Evolutionary conservation across 1,140 invertebrate species (phyloP).

Genomic region (Drosophila varians): DNA sequence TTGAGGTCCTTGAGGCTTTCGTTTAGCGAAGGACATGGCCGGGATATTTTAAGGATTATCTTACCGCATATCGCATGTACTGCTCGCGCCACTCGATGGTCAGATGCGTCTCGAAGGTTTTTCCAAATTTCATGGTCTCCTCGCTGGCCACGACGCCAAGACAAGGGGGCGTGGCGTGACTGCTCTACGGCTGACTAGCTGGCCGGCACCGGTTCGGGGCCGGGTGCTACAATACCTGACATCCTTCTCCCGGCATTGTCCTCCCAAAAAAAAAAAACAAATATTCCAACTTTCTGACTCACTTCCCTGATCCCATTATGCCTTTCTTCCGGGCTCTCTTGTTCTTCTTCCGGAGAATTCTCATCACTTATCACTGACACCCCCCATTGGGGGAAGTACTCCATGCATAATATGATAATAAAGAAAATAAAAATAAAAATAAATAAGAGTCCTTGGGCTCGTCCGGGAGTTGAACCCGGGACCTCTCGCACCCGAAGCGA

Average conservation of each 20-base stretch:
- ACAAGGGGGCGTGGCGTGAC: constrained; percentile 26
- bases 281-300: constrained; percentile 11
- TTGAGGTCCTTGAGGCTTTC: constrained; percentile 56
- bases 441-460: constrained; percentile 85
- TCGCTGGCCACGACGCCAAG: constrained; percentile 7
- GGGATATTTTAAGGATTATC: neutral
- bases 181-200: constrained; percentile 27
- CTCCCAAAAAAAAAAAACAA: too few relatives aligned
- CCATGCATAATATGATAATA: too few relatives aligned
- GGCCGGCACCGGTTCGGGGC: constrained; percentile 9
- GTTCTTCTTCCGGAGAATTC: neutral
- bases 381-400: too few relatives aligned
- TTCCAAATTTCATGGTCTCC: constrained; percentile 69
- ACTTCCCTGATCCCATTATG: constrained; percentile 40
- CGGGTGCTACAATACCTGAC: constrained; percentile 49
- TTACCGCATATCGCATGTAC: constrained; percentile 75
- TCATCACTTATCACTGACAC: neutral
- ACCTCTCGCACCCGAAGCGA: constrained; percentile 92
- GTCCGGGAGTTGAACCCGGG: constrained; percentile 93
- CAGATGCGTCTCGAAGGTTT: constrained; percentile 70
- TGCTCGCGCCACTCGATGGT: constrained; percentile 78
- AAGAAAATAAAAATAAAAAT: neutral
- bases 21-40: too few relatives aligned
- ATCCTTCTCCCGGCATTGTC: constrained; percentile 47
- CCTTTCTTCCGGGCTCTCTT: constrained; percentile 16